Conservation (phyloP, 2,113 vertebrate genomes). For the Cricetomys ansorgei region DNA sequence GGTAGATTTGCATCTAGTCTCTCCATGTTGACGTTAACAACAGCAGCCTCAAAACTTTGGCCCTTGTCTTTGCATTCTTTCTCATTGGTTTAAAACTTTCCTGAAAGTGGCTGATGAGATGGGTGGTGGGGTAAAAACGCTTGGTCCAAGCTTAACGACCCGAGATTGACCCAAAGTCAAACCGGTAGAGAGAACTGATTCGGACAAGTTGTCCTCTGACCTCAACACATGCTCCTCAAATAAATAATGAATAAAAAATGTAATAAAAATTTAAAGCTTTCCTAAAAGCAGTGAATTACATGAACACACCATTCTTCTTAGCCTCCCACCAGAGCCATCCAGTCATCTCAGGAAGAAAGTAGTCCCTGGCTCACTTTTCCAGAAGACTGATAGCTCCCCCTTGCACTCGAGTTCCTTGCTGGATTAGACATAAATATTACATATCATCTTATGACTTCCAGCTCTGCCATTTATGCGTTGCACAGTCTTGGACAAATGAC, state of each 20-base stretch:
- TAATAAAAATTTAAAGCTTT: neutral
- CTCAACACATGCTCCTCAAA: neutral
- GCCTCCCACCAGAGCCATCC: neutral
- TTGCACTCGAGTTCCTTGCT: neutral
- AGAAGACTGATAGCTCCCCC: neutral
- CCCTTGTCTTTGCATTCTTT: neutral
- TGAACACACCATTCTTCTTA: neutral
- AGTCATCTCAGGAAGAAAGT: conserved; percentile 29
- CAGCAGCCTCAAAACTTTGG: neutral
- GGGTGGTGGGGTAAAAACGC: neutral
- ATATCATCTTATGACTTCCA: neutral
- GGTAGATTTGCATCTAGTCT: neutral
- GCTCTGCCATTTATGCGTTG: neutral
- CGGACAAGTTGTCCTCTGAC: neutral
- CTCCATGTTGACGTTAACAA: neutral
- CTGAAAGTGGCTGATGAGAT: neutral
- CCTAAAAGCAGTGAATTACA: conserved; percentile 7
- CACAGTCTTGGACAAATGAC: neutral
- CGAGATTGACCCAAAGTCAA: neutral
- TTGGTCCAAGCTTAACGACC: neutral
- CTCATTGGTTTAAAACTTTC: conserved; percentile 25
- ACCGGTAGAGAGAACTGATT: neutral
- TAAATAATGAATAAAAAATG: neutral
- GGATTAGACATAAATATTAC: conserved; percentile 32
- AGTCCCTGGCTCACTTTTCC: neutral